A percentile compares a stretch with the other conserved stretches of the same genome.
Conservation (phyloP, 2,113 vertebrate species). For the Mustela lutreola region DNA sequence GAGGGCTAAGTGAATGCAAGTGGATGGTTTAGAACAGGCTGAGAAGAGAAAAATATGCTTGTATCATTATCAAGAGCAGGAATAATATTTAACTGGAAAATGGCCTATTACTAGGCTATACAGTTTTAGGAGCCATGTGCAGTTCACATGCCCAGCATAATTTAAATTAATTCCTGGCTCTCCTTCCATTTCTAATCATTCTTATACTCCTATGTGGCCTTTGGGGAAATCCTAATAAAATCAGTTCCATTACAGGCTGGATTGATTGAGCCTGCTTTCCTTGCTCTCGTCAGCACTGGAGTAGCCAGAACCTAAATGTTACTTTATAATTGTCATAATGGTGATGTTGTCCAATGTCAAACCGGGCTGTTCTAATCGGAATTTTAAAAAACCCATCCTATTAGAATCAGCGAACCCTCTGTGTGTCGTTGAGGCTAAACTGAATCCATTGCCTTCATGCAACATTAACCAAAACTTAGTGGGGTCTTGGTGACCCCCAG, state of each 20-base stretch:
- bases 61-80: background rate
- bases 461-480: background rate
- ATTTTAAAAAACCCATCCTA: background rate
- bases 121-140: conserved; percentile 37
- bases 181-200: conserved; percentile 17
- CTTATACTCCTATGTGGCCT: background rate
- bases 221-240: background rate
- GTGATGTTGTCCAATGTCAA: background rate
- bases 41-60: background rate
- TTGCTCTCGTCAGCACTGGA: background rate
- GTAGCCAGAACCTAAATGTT: background rate
- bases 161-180: conserved; percentile 42
- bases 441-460: background rate
- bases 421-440: too few relatives aligned
- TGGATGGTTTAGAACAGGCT: background rate
- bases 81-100: conserved; percentile 60
- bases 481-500: accelerated
- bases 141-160: conserved; percentile 32
- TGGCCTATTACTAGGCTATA: background rate
- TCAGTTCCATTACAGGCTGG: background rate
- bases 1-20: background rate
- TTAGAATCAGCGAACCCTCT: background rate
- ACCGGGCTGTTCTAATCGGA: background rate
- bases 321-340: background rate
- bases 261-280: background rate